Evolutionary conservation across 2,888 invertebrate species (phyloP), one percentile per base, ranked within the genome.

Genomic region (Melinaea menophilus): DNA sequence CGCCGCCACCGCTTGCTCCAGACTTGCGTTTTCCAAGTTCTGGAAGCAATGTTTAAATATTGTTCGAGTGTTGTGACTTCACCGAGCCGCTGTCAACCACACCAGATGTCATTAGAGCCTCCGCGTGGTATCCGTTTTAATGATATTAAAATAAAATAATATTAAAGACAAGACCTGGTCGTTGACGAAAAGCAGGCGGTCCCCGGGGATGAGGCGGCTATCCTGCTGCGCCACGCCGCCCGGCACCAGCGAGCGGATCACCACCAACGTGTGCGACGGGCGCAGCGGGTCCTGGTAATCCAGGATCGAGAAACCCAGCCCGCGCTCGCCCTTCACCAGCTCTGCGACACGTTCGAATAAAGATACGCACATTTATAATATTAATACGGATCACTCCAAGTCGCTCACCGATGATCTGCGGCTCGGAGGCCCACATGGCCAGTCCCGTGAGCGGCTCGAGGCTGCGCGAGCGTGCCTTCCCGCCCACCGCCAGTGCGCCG

Each of bases 361-460:
- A 22, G 46, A n/a, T 4, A 11, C 46, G 3, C 11, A n/a, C 46
- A 46, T n/a, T 46, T 12, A 46, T 2, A 45, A 45, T 46, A 46
- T n/a, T 46, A n/a, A 12, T 4, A n/a, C 46, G 7, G 7, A 5
- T 13, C 12, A 13, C 22, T n/a, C 2, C 2, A 51, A 13, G 33
- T 12, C 5, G 37, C 61, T 63, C 74, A 90, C 91, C 91, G 74
- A 99, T 98, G 69, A 98, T 95, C 84, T 99, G 97, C 55, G 99
- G 97, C 79, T 99, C 98, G 12, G 96, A 96, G 73, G 98, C 97
- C 99, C 99, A 99, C 96, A 99, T 98, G 48, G 99, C 99, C 73
- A 99, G 92, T 5, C 98, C 98, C 2, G 98, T 98, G 69, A 99
- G 92, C n/a, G 99, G 99, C 90, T 99, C 99, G 72, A 99, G 91